Conservation (phyloP, 2,797 vertebrate genomes). For the Huso huso region DNA sequence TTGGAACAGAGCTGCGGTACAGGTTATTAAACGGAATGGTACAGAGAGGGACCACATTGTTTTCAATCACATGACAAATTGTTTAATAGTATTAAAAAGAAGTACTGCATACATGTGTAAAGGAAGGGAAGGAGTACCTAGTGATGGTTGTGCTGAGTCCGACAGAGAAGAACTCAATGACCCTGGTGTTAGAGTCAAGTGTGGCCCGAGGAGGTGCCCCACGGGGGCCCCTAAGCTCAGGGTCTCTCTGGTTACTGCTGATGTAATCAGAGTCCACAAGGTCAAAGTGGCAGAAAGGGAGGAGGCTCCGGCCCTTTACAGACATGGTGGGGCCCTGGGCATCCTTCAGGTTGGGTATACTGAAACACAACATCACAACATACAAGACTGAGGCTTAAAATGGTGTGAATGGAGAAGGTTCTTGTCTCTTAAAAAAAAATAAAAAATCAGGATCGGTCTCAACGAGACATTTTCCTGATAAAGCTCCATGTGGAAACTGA, state of each 20-base stretch:
- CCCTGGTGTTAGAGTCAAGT: slow-evolving; percentile 55
- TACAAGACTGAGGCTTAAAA: no score
- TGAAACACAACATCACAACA: slow-evolving; percentile 31
- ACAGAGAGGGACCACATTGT: background rate
- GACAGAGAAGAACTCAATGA: slow-evolving; percentile 64
- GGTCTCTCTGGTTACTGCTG: slow-evolving; percentile 28
- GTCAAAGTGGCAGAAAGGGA: slow-evolving; percentile 65
- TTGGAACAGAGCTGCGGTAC: background rate
- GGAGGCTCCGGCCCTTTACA: slow-evolving; percentile 57
- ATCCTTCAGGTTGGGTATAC: slow-evolving; percentile 67
- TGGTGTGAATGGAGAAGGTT: background rate
- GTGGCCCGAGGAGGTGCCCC: slow-evolving; percentile 19
- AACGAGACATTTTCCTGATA: background rate
- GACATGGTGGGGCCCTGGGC: slow-evolving; percentile 44
- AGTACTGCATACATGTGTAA: background rate
- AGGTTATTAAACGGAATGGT: background rate
- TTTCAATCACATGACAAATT: background rate
- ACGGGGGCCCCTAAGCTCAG: slow-evolving; percentile 37
- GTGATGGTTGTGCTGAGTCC: slow-evolving; percentile 49
- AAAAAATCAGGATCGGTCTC: no score
- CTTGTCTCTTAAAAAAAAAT: background rate
- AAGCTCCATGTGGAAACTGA: slow-evolving; percentile 34
- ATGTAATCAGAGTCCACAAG: slow-evolving; percentile 72
- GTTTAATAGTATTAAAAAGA: no score
- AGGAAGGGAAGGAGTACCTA: slow-evolving; percentile 44